phyloP scores from a whole-genome alignment of 2,797 vertebrate genomes.

The Eulemur rubriventer region DNA sequence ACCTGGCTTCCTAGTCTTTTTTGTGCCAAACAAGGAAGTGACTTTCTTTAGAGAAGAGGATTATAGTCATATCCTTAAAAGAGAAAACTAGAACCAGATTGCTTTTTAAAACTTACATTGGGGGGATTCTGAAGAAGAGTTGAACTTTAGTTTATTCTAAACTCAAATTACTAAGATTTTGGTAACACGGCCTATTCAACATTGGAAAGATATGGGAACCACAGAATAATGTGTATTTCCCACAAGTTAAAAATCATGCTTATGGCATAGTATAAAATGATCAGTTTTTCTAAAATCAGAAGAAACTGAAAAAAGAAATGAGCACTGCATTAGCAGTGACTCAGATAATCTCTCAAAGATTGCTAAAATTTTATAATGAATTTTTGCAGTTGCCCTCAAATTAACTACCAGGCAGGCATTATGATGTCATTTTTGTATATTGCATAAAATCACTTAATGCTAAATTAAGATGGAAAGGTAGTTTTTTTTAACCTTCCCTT shows the following conservation, averaged over 20 bases:
- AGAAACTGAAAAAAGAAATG: neutral
- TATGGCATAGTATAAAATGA: neutral
- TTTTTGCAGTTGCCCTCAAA: neutral
- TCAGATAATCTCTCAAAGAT: neutral
- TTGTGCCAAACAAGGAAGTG: constrained; percentile 59
- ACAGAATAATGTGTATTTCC: neutral
- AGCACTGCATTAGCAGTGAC: neutral
- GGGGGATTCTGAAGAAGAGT: constrained; percentile 11
- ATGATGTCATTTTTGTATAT: constrained; percentile 12
- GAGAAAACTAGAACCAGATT: constrained; percentile 63
- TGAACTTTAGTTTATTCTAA: constrained; percentile 41
- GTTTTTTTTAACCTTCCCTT: neutral
- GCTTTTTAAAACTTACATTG: neutral
- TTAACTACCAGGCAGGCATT: neutral
- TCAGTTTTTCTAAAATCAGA: neutral
- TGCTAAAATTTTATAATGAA: neutral
- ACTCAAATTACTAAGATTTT: constrained; percentile 14
- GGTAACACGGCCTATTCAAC: constrained; percentile 8
- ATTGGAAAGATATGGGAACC: neutral
- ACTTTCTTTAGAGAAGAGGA: constrained; percentile 67
- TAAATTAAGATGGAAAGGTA: constrained; percentile 55
- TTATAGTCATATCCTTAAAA: constrained; percentile 58
- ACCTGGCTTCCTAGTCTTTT: constrained; percentile 52
- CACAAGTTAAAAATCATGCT: neutral
- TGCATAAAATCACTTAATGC: neutral